Evolutionary conservation across 1,140 invertebrate species (phyloP), one percentile per base, ranked within the genome.

Genomic region (Chionoecetes opilio): DNA sequence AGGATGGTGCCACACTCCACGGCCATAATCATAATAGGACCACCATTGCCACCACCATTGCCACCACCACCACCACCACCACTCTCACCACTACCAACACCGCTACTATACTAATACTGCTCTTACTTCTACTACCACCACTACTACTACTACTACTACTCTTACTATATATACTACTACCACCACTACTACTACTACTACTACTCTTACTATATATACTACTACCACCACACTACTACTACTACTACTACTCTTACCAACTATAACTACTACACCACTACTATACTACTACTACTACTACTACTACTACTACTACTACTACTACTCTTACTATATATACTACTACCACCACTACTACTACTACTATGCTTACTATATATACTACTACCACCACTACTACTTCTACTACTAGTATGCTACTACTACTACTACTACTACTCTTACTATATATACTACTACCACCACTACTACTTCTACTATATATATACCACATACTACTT

Each of bases 211-310:
- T 46, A 46, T 14, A 6, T 8, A 5, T 46, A 46, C 41, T 46
- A 46, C n/a, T n/a, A n/a, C n/a, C n/a, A n/a, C n/a, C n/a, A n/a
- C 32, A 37, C 35, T 86, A 37, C 35, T 86, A 37, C 35, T 86
- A 37, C 35, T 86, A 37, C 26, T 86, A 37, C 35, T 29, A 86
- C 84, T 86, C 8, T 21, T 86, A 37, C 26, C 34, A n/a, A 86
- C 84, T 86, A 86, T 31, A 8, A 86, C 84, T 75, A 75, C 53
- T 75, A 75, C 53, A 75, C 53, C 26, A 75, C 53, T 75, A 75
- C 53, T 75, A 75, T 75, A 86, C 84, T 75, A 75, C 53, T 26
- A 75, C 53, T 75, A 75, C 53, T 75, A 75, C 53, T 75, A 75
- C 53, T 75, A 75, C 53, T 75, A 75, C 53, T 75, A 75, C 53